A percentile compares a stretch with the other conserved stretches of the same genome.
Evolutionary conservation across 2,113 vertebrate species (phyloP).

Genomic region (Hemichromis elongatus): DNA sequence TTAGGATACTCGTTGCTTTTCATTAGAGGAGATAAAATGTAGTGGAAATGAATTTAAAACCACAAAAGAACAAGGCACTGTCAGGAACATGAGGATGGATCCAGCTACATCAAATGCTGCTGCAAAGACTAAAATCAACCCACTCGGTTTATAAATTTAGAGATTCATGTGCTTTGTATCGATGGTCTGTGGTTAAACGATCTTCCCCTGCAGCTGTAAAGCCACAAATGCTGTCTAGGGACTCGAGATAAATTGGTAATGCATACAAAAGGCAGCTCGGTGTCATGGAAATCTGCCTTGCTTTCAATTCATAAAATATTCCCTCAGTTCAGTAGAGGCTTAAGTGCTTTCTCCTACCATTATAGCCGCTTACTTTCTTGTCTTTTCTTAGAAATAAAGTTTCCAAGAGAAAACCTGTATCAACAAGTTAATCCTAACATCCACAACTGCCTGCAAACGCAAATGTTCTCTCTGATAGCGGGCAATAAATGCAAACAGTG

Average conservation of each 20-base stretch:
- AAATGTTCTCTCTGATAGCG: not conserved
- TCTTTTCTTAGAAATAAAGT: not conserved
- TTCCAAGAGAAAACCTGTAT: not conserved
- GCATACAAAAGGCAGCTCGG: slow-evolving; percentile 38
- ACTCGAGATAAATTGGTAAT: slow-evolving; percentile 50
- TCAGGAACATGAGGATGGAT: slow-evolving; percentile 36
- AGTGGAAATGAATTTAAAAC: slow-evolving; percentile 24
- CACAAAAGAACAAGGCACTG: slow-evolving; percentile 40
- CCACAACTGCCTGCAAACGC: not conserved
- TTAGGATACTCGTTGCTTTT: slow-evolving; percentile 4
- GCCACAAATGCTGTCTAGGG: slow-evolving; percentile 39
- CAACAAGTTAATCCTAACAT: slow-evolving; percentile 10
- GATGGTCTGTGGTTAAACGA: slow-evolving; percentile 47
- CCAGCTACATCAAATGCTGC: slow-evolving; percentile 43
- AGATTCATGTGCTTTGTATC: slow-evolving; percentile 23
- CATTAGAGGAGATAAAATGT: slow-evolving; percentile 19
- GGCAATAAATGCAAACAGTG: not conserved
- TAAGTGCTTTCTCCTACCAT: slow-evolving; percentile 24
- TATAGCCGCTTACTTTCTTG: not conserved
- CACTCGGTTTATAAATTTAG: slow-evolving; percentile 21
- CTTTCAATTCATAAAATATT: slow-evolving; percentile 47
- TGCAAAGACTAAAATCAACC: slow-evolving; percentile 33
- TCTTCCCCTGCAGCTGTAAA: slow-evolving; percentile 42
- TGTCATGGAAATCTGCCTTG: slow-evolving; percentile 37
- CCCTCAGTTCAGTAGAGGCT: slow-evolving; percentile 27